Percentiles rank a stretch among this genome's conserved stretches.
phyloP scores from a whole-genome alignment of 2,113 vertebrate genomes.

The Rhineura floridana region DNA sequence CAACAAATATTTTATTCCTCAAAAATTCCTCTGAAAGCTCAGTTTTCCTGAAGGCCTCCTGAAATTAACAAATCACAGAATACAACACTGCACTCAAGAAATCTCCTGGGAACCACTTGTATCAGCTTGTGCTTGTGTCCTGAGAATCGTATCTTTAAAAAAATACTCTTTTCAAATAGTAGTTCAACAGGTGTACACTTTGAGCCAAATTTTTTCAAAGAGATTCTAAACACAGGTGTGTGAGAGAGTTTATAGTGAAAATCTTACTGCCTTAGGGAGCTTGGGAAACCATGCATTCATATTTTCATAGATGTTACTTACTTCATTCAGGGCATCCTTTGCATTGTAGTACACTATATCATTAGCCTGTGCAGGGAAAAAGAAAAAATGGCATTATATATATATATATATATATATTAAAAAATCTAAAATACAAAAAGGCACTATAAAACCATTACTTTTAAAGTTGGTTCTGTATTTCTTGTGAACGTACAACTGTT shows the following conservation, averaged over 20 bases:
- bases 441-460: background rate
- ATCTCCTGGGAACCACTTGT: background rate
- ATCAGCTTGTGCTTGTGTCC: background rate
- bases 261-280: background rate
- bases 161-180: background rate
- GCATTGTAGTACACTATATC: constrained; percentile 96
- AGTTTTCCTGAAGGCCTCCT: background rate
- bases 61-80: background rate
- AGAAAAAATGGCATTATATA: constrained; percentile 47
- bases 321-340: constrained; percentile 92
- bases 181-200: background rate
- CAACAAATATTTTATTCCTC: background rate
- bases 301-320: constrained; percentile 70
- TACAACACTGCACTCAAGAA: background rate
- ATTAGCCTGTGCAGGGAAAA: constrained; percentile 79
- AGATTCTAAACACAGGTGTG: background rate
- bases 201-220: background rate
- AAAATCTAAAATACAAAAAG: background rate
- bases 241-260: background rate
- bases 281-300: background rate
- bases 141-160: background rate
- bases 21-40: background rate
- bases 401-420: constrained; percentile 42
- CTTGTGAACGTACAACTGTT: background rate
- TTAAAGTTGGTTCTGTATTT: background rate